Evolutionary conservation across 2,797 vertebrate genomes (phyloP).

Genomic region (Meda fulgida): DNA sequence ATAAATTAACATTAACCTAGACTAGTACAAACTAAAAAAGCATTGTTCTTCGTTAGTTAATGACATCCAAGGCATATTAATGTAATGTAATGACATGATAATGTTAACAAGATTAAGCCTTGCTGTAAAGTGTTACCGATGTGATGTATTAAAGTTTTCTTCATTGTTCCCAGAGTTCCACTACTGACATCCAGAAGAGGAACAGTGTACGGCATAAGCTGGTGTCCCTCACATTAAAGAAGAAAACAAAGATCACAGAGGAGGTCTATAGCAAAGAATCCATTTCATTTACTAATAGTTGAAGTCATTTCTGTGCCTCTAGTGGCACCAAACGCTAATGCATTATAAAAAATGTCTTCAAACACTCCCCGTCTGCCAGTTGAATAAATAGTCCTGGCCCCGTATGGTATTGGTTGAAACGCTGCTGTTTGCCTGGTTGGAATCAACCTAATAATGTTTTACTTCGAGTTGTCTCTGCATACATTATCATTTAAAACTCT

Average conservation of each 20-base stretch:
- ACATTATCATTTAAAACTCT: not conserved
- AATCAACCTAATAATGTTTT: not conserved
- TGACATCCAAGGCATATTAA: not conserved
- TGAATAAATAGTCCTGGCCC: not conserved
- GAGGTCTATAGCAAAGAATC: conserved; percentile 81
- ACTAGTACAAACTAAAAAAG: not conserved
- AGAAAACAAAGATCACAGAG: conserved; percentile 97
- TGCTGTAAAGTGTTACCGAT: not conserved
- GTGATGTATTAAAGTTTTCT: not conserved
- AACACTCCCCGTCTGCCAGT: not conserved
- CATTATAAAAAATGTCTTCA: not conserved
- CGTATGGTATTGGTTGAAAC: not conserved
- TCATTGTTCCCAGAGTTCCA: conserved; percentile 75
- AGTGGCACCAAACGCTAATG: not conserved
- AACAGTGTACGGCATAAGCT: conserved; percentile 94
- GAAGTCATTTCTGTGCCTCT: not conserved
- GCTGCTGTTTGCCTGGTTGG: not conserved
- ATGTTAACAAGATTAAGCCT: not conserved
- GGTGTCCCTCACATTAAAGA: conserved; percentile 97
- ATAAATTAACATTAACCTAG: not conserved
- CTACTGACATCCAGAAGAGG: conserved; percentile 87
- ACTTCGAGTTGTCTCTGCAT: not conserved
- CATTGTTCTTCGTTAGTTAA: not conserved
- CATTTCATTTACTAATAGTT: conserved; percentile 27
- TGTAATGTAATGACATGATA: not conserved